phyloP scores from a whole-genome alignment of 2,797 vertebrate species.

The Anguilla obscura region DNA sequence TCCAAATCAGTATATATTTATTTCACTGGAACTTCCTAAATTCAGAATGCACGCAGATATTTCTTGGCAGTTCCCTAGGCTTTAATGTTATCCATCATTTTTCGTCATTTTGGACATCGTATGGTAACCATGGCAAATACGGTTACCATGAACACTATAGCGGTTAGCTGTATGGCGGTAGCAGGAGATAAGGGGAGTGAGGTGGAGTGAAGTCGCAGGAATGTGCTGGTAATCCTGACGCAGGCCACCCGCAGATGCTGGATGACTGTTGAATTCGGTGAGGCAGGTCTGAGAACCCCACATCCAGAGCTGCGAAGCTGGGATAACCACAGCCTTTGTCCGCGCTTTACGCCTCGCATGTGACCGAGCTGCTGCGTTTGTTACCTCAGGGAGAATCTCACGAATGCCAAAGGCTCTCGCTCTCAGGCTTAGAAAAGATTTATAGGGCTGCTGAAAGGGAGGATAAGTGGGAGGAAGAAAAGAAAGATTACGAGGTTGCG shows the following conservation, averaged over 20 bases:
- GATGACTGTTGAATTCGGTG: slow-evolving; percentile 22
- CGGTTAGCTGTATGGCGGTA: not conserved
- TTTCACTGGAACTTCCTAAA: not conserved
- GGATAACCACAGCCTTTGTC: slow-evolving; percentile 9
- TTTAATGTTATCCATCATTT: slow-evolving; percentile 2
- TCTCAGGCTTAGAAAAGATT: slow-evolving; percentile 33
- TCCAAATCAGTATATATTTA: not conserved
- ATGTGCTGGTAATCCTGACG: slow-evolving; percentile 22
- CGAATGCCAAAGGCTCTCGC: slow-evolving; percentile 1
- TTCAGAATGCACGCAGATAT: slow-evolving; percentile 17
- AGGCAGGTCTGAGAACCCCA: not conserved
- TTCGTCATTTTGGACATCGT: slow-evolving; percentile 2
- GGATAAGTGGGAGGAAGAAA: slow-evolving; percentile 32
- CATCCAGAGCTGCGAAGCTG: not conserved
- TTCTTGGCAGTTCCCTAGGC: slow-evolving; percentile 14
- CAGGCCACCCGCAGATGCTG: slow-evolving; percentile 22
- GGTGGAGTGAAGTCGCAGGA: not conserved
- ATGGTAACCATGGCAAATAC: slow-evolving; percentile 14
- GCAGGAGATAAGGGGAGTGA: not conserved
- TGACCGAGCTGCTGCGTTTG: slow-evolving; percentile 22
- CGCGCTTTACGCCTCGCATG: slow-evolving; percentile 4
- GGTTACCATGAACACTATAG: not conserved
- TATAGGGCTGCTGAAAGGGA: slow-evolving; percentile 12
- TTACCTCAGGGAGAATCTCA: slow-evolving; percentile 19
- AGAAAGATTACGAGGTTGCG: slow-evolving; percentile 3